Conservation (phyloP, 2,888 invertebrate genomes). For the Cephus runcator region DNA sequence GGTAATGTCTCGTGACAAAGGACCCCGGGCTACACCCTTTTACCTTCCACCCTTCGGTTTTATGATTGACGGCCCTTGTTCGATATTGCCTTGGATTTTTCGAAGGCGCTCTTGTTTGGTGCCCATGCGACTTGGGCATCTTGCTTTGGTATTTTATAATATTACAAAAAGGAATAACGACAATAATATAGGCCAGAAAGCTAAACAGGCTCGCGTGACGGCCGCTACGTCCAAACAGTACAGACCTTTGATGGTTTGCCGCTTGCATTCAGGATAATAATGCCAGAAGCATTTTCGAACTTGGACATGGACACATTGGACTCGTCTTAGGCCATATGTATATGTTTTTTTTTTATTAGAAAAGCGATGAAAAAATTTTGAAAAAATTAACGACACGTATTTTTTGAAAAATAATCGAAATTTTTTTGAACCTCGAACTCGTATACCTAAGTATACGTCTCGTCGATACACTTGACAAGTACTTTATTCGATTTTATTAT, state of each 20-base stretch:
- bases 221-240: constrained; percentile 37
- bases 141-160: constrained; percentile 23
- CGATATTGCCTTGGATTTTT: constrained; percentile 14
- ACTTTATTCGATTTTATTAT: not conserved
- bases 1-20: constrained; percentile 34
- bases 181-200: constrained; percentile 28
- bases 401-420: not conserved
- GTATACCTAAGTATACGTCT: not conserved
- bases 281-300: constrained; percentile 6
- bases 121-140: constrained; percentile 15
- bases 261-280: constrained; percentile 32
- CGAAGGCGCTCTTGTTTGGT: constrained; percentile 22
- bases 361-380: not conserved
- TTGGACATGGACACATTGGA: not conserved
- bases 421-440: no score
- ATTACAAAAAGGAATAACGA: constrained; percentile 18
- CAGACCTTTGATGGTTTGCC: constrained; percentile 44
- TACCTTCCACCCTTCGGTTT: constrained; percentile 28
- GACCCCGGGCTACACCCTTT: constrained; percentile 20
- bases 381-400: not conserved
- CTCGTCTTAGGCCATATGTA: not conserved
- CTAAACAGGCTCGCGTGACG: constrained; percentile 53
- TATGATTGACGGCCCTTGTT: constrained; percentile 47
- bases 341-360: not conserved
- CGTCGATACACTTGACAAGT: not conserved